Evolutionary conservation across 2,797 vertebrate species (phyloP).

Genomic region (Mastacembelus armatus): DNA sequence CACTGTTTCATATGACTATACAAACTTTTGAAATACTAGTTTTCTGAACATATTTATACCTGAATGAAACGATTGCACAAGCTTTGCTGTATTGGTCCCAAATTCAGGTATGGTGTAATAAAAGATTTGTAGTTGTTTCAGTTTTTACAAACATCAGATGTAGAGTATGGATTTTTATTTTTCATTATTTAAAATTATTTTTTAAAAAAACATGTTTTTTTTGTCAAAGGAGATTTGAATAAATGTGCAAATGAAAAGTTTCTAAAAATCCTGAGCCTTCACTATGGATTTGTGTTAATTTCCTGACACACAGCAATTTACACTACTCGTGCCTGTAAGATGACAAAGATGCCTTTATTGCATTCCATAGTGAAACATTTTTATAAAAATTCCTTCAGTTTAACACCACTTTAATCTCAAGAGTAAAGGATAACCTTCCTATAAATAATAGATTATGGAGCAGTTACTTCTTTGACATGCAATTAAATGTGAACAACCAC

Average conservation of each 20-base stretch:
- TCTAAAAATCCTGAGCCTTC: conserved; percentile 9
- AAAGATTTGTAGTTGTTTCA: too few relatives aligned
- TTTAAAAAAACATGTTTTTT: too few relatives aligned
- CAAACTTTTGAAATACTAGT: conserved; percentile 27
- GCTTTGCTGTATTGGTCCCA: conserved; percentile 5
- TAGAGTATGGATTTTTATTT: too few relatives aligned
- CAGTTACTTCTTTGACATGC: conserved; percentile 65
- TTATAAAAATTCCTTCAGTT: conserved; percentile 25
- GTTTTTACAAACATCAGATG: conserved; percentile 27
- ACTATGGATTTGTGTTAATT: conserved; percentile 8
- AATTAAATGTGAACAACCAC: conserved; percentile 57
- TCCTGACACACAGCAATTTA: conserved; percentile 47
- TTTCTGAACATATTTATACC: conserved; percentile 18
- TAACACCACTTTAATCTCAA: conserved; percentile 44
- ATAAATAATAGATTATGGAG: conserved; percentile 58
- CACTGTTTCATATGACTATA: conserved; percentile 1
- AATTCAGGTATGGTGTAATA: conserved; percentile 1
- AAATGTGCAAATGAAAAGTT: conserved; percentile 9
- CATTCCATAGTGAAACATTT: conserved; percentile 29
- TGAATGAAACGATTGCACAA: conserved; percentile 30
- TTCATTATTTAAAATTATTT: neutral
- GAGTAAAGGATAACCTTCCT: conserved; percentile 54
- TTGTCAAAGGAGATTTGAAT: neutral
- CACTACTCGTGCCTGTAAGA: conserved; percentile 19
- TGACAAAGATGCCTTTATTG: conserved; percentile 4